Base-by-base conservation (phyloP, 2,888 invertebrate genomes). In the Colostygia pectinataria region DNA sequence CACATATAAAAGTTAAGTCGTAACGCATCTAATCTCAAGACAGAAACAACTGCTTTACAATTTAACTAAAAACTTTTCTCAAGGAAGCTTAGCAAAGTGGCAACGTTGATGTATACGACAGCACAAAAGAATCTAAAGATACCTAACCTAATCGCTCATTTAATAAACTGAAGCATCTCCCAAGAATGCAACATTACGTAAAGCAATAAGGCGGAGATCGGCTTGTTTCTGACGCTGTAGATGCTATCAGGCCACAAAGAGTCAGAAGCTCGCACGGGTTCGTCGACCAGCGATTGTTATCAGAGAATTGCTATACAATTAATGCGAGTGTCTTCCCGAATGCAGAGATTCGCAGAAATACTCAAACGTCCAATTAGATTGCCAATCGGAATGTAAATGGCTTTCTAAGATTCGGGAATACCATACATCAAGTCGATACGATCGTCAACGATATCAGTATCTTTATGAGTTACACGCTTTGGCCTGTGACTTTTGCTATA, bases 251-350 rank as follows among this genome's bases (percentile, higher is more conserved):
- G 4, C 53, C 56, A 68, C 56, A 68, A 72, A 66, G 41, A 63
- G 42, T 63, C 68, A 74, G 71, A 77, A 76, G 76, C 78, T 82
- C 80, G 72, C 82, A 80, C 75, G 77, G 63, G 83, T 77, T 83
- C 80, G 65, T 63, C 72, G 82, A 76, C 82, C 81, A 74, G 37
- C 53, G 77, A 83, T 83, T 74, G 73, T 77, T 80, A 81, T 84
- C 81, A 65, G 65, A 48, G 75, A 73, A 80, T 77, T 63, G 66
- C 75, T 69, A 61, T 67, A 73, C 73, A 83, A 83, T 83, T 83
- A 84, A 74, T 66, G 66, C 66, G 65, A 76, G 68, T 66, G 71
- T 68, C 76, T 85, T 80, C 77, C 75, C 71, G 66, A 65, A 70
- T 60, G 55, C 56, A 18, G 49, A 51, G 36, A 43, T 59, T 49